These are phyloP conservation scores for Bombus polaris DNA, from an alignment of 1,140 invertebrate species.

Conservation along the genomic window DNA sequence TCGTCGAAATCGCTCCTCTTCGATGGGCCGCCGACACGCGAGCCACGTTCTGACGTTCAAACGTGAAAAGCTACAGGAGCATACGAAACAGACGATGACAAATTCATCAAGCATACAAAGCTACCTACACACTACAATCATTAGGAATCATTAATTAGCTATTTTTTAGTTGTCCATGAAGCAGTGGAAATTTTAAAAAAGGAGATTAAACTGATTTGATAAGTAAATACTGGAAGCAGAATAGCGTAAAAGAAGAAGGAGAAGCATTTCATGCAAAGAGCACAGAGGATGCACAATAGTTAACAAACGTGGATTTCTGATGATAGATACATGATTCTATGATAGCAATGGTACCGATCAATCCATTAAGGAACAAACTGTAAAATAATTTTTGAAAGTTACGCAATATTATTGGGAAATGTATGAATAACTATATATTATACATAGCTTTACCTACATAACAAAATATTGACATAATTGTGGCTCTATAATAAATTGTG, in stretches of 20 bases:
- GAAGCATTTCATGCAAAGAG: slow-evolving; percentile 3
- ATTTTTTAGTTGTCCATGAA: not conserved
- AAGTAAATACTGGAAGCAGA: not conserved
- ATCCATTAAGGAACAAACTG: not conserved
- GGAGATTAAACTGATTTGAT: not conserved
- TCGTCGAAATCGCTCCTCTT: slow-evolving; percentile 44
- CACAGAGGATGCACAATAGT: slow-evolving; percentile 28
- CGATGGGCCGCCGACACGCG: slow-evolving; percentile 32
- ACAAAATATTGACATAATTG: no score
- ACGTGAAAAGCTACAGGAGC: slow-evolving; percentile 9
- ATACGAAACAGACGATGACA: not conserved
- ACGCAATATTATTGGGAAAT: no score
- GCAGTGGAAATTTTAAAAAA: not conserved
- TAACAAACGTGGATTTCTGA: not conserved
- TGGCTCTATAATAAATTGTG: no score
- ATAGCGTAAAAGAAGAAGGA: not conserved
- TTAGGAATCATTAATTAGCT: not conserved
- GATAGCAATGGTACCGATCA: not conserved
- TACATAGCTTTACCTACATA: no score
- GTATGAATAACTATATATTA: no score
- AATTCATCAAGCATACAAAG: not conserved
- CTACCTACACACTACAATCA: not conserved
- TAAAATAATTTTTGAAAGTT: not conserved
- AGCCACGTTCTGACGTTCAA: slow-evolving; percentile 25
- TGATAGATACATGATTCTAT: not conserved